These are phyloP conservation scores for Creontiades dilutus DNA, from an alignment of 2,888 invertebrate species.

Conservation along the genomic window DNA sequence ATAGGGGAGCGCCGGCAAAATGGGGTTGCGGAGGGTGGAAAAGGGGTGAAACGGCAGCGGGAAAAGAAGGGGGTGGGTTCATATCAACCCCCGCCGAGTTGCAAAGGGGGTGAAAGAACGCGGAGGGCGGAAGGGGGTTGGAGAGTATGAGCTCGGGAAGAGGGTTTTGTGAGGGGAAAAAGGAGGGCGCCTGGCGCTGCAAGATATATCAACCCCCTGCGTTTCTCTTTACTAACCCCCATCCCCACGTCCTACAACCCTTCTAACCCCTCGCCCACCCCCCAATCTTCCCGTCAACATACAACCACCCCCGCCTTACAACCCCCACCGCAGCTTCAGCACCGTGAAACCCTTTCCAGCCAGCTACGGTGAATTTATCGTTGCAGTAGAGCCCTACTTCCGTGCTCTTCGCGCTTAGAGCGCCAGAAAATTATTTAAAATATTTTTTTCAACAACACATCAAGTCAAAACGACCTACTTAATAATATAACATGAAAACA, in stretches of 20 bases:
- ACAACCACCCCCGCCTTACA: not conserved
- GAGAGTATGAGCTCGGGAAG: not conserved
- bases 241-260: constrained; percentile 15
- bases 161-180: not conserved
- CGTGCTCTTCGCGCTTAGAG: not conserved
- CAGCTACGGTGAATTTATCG: constrained; percentile 4
- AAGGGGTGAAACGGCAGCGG: not conserved
- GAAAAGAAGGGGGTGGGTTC: not conserved
- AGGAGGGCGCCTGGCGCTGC: constrained; percentile 49
- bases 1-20: constrained; percentile 6
- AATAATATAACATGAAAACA: too few species aligned
- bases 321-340: not conserved
- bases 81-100: not conserved
- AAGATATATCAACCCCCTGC: constrained; percentile 41
- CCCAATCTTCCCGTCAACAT: not conserved
- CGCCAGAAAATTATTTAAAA: too few species aligned
- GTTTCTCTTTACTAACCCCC: not conserved
- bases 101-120: not conserved
- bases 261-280: not conserved
- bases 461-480: too few species aligned
- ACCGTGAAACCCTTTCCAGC: not conserved
- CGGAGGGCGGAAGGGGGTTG: not conserved
- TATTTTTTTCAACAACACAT: too few species aligned
- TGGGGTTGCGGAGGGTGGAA: not conserved
- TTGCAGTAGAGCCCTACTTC: constrained; percentile 8